Base-by-base conservation (phyloP, 2,797 vertebrate genomes). In the Sandelia bainsii region DNA sequence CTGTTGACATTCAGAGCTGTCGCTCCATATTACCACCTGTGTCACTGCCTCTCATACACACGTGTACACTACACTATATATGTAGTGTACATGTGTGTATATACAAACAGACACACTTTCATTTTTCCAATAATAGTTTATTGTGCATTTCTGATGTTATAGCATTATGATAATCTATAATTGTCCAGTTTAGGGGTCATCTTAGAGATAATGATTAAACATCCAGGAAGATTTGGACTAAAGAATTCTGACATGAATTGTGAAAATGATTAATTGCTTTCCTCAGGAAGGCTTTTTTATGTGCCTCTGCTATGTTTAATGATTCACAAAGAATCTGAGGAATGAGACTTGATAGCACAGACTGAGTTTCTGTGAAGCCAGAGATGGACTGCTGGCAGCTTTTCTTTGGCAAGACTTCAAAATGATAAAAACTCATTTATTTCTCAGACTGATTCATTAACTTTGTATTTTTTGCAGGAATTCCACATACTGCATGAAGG, bases 401-500 rank as follows among this genome's bases (percentile, higher is more conserved):
- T 54, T 69, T 53, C 42, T 53, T 27, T 61, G 29, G 62, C 69
- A 71, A 3, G 19, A 45, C 48, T 62, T 75, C n/a, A 40, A n/a
- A 57, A 49, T 45, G 32, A 74, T 22, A 1, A n/a, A 5, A 58
- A 39, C 40, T 27, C 12, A 48, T 69, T 68, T 50, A 45, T 76
- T 44, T 29, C 32, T 34, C 37, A 8, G 5, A 56, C 61, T 72
- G 7, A 79, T 77, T 52, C 50, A 19, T 74, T 56, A 20, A 29
- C 27, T 59, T 62, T 79, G 48, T 68, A 3, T 76, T 68, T n/a
- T 42, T 79, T 59, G 92, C 95, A 99, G 98, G 92, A 99, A 99
- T 86, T 98, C 98, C 72, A 98, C 98, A 4, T 99, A 99, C 85
- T 99, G 98, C 91, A 99, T 99, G 97, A 99, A 99, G 93, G 98